These are phyloP conservation scores for Xestia rhomboidea DNA, from an alignment of 2,888 invertebrate species.

Conservation along the genomic window DNA sequence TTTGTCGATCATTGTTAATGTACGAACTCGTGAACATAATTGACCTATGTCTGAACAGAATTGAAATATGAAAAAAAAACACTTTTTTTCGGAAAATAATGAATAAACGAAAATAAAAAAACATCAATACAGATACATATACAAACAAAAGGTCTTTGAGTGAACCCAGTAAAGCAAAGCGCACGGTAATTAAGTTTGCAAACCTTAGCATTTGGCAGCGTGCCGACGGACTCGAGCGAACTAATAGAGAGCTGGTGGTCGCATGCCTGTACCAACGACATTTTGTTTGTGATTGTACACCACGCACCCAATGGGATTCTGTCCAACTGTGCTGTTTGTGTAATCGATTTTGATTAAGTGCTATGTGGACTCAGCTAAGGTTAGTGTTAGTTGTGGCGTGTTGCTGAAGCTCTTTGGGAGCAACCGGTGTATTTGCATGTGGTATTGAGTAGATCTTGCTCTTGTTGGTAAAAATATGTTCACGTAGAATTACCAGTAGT, in stretches of 20 bases:
- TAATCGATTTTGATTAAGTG: constrained; percentile 68
- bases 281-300: constrained; percentile 64
- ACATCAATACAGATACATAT: background rate
- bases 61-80: background rate
- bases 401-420: constrained; percentile 13
- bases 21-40: background rate
- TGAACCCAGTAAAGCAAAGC: constrained; percentile 51
- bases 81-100: background rate
- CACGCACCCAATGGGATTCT: constrained; percentile 52
- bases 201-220: constrained; percentile 72
- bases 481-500: background rate
- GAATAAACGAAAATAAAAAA: constrained; percentile 5
- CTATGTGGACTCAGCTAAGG: constrained; percentile 38
- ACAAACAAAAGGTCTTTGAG: constrained; percentile 48
- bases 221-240: constrained; percentile 64
- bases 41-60: background rate
- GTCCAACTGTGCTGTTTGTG: constrained; percentile 59
- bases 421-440: background rate
- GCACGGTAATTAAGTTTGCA: constrained; percentile 70
- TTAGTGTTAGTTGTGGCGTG: constrained; percentile 20
- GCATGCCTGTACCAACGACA: constrained; percentile 53
- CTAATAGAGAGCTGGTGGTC: constrained; percentile 60
- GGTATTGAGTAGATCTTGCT: background rate
- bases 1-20: background rate
- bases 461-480: background rate